Base-by-base conservation (phyloP, 2,113 vertebrate species). In the Heterotis niloticus region DNA sequence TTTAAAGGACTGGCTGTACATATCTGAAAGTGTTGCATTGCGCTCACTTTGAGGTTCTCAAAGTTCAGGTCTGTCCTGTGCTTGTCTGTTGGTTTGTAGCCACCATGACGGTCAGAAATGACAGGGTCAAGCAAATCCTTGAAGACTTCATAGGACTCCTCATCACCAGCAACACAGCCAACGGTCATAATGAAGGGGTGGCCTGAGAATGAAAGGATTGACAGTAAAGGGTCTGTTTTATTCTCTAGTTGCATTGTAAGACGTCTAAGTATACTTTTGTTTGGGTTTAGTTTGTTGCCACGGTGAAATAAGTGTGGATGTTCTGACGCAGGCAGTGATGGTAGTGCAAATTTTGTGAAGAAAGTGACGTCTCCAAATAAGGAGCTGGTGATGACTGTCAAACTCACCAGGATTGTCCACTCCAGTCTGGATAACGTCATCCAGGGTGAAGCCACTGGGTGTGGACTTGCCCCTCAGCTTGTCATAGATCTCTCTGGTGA, bases 111-210 rank as follows among this genome's bases (percentile, higher is more conserved):
- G 90, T 98, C 95, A 0, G 93, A 92, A 89, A 98, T 98, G 90
- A 98, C 16, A 3, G 95, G 93, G 87, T 98, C 96, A 0, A 98
- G 91, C 82, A 98, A 88, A 0, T 94, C 96, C 92, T 96, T 96
- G 91, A 98, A 98, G 51, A 92, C 85, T 0, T 87, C 88, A 0
- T 98, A 98, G 81, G 84, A 93, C 83, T 98, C 96, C 86, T 96
- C 96, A 1, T 98, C 96, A 26, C 96, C 96, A 3, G 95, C 96
- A 64, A 98, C 88, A 0, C 94, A 96, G 83, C 96, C 96, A 26
- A 98, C 96, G 0, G 96, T 98, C 96, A 98, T 98, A 93, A 98
- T 98, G 90, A 93, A 98, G 77, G 96, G 96, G 85, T 97, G 96
- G 62, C 96, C 96, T 96, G 80, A 11, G 28, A 17, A 72, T 5